Evolutionary conservation across 1,140 invertebrate species (phyloP).

Genomic region (Drosophila ohnishii): DNA sequence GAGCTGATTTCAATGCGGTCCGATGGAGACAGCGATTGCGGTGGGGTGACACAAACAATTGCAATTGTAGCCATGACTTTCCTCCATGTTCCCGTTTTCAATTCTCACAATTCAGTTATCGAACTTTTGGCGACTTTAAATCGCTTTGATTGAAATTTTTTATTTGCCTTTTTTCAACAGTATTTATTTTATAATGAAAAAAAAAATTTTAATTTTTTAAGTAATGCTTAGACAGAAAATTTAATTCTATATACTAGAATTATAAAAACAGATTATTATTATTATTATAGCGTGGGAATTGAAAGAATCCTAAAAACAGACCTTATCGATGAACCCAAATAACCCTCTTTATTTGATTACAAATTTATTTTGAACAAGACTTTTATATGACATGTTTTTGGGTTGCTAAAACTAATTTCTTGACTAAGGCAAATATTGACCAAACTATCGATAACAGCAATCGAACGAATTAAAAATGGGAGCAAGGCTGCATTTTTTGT

Average conservation of each 20-base stretch:
- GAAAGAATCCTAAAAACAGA: too few relatives aligned
- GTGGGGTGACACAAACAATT: conserved; percentile 17
- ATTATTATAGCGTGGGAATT: too few relatives aligned
- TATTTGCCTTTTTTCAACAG: too few relatives aligned
- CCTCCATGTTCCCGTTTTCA: conserved; percentile 18
- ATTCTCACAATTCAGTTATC: background rate
- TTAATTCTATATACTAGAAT: background rate
- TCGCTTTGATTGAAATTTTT: background rate
- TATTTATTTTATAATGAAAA: too few relatives aligned
- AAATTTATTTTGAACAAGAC: background rate
- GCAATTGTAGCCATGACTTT: conserved; percentile 34
- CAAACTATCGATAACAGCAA: conserved; percentile 8
- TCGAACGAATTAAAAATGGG: conserved; percentile 30
- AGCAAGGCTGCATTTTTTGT: conserved; percentile 22
- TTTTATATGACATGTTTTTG: background rate
- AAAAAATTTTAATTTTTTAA: too few relatives aligned
- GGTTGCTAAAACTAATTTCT: background rate
- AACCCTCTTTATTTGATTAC: background rate
- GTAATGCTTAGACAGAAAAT: background rate
- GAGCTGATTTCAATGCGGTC: conserved; percentile 33
- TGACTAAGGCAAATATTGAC: background rate
- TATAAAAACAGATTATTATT: background rate
- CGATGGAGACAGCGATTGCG: conserved; percentile 25
- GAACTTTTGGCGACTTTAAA: background rate
- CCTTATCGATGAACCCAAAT: background rate